A percentile compares a stretch with the other conserved stretches of the same genome.
phyloP scores from a whole-genome alignment of 2,797 vertebrate species.

The Poeciliopsis paucimaculata region DNA sequence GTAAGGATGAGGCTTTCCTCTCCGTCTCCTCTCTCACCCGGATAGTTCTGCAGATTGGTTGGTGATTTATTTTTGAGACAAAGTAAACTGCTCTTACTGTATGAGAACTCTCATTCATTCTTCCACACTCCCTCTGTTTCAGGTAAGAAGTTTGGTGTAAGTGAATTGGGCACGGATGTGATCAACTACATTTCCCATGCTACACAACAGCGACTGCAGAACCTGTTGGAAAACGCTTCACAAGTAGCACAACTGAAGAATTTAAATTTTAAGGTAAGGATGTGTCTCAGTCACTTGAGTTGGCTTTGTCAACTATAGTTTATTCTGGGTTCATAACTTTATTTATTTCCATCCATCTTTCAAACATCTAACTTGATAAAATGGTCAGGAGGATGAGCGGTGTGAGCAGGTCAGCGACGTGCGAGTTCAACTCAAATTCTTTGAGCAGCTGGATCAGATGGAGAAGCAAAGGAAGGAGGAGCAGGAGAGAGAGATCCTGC shows the following conservation, averaged over 20 bases:
- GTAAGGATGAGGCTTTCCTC: slow-evolving; percentile 93
- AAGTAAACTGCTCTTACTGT: neutral
- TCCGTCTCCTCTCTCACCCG: slow-evolving; percentile 86
- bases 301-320: accelerated
- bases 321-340: neutral
- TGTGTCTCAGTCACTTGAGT: neutral
- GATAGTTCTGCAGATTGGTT: slow-evolving; percentile 92
- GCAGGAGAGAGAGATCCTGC: slow-evolving; percentile 93
- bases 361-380: neutral
- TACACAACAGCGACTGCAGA: slow-evolving; percentile 89
- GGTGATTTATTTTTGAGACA: slow-evolving; percentile 1
- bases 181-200: slow-evolving; percentile 93
- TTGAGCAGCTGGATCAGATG: slow-evolving; percentile 95
- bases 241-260: slow-evolving; percentile 92
- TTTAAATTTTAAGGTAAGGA: slow-evolving; percentile 87
- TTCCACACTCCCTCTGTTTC: slow-evolving; percentile 18
- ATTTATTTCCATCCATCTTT: neutral
- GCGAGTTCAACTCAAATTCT: slow-evolving; percentile 91
- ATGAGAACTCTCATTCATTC: neutral
- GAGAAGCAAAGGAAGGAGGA: slow-evolving; percentile 95
- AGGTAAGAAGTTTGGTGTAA: slow-evolving; percentile 93
- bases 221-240: slow-evolving; percentile 90
- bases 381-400: slow-evolving; percentile 87
- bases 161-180: slow-evolving; percentile 90
- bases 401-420: slow-evolving; percentile 88